Evolutionary conservation across 2,888 invertebrate species (phyloP).

Genomic region (Epinotia ramella): DNA sequence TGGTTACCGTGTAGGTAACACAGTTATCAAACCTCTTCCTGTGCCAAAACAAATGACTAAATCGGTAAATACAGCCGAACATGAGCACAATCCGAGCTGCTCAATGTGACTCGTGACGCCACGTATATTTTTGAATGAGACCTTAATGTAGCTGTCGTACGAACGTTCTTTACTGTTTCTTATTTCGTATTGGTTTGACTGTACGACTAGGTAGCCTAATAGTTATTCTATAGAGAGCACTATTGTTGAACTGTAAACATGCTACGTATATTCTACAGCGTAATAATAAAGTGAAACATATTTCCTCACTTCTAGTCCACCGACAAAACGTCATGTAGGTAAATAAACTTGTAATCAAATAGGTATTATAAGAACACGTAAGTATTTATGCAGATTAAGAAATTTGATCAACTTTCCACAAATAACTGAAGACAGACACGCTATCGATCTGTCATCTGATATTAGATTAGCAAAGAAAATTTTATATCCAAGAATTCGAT

Average conservation of each 20-base stretch:
- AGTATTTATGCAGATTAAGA: slow-evolving; percentile 6
- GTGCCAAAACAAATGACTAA: not conserved
- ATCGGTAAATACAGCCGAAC: not conserved
- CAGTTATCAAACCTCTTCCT: slow-evolving; percentile 22
- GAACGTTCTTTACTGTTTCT: no score
- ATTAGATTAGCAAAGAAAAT: slow-evolving; percentile 36
- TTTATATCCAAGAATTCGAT: slow-evolving; percentile 16
- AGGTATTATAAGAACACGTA: not conserved
- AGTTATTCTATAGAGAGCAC: not conserved
- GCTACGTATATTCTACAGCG: not conserved
- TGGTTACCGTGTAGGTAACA: slow-evolving; percentile 13
- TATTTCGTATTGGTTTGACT: no score
- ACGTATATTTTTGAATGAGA: no score
- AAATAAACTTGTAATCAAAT: not conserved
- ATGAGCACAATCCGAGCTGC: not conserved
- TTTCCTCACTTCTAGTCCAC: not conserved
- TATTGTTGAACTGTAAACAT: not conserved
- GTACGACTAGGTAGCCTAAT: no score
- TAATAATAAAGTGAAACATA: not conserved
- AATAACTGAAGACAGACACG: slow-evolving; percentile 30
- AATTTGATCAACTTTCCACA: slow-evolving; percentile 37
- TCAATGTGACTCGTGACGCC: no score
- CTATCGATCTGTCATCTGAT: slow-evolving; percentile 29
- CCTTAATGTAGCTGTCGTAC: no score
- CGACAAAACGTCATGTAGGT: not conserved